A percentile compares a stretch with the other conserved stretches of the same genome.
These are phyloP conservation scores for Chrysolina haemoptera DNA, from an alignment of 2,888 invertebrate genomes.

Conservation along the genomic window DNA sequence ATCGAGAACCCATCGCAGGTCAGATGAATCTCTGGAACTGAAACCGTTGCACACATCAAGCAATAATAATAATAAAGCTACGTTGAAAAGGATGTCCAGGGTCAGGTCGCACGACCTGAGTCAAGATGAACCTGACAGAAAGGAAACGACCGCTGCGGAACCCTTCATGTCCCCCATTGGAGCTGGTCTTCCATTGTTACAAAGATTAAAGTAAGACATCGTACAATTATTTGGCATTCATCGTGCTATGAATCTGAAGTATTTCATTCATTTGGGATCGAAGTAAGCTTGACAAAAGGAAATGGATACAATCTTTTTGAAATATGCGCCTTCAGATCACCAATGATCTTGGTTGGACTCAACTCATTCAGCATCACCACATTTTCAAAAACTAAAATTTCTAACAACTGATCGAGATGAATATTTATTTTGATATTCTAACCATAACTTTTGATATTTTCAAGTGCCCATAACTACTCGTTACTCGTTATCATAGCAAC, in stretches of 20 bases:
- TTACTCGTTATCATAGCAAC: too few relatives aligned
- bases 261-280: too few relatives aligned
- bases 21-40: conserved; percentile 80
- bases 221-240: neutral
- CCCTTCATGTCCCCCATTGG: conserved; percentile 80
- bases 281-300: too few relatives aligned
- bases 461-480: too few relatives aligned
- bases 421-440: too few relatives aligned
- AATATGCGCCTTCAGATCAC: too few relatives aligned
- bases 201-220: conserved; percentile 74
- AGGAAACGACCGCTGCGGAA: conserved; percentile 64
- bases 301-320: too few relatives aligned
- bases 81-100: conserved; percentile 81
- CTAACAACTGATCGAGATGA: too few relatives aligned
- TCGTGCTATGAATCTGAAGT: neutral
- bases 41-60: conserved; percentile 74
- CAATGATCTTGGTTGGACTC: too few relatives aligned
- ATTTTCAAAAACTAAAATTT: too few relatives aligned
- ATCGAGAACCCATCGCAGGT: conserved; percentile 72
- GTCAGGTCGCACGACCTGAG: conserved; percentile 83
- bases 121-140: conserved; percentile 64
- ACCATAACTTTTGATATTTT: too few relatives aligned
- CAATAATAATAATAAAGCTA: conserved; percentile 70
- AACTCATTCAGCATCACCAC: too few relatives aligned
- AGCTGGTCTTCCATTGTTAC: conserved; percentile 86